Conservation (phyloP, 2,797 vertebrate species). For the Arrhamphus sclerolepis region DNA sequence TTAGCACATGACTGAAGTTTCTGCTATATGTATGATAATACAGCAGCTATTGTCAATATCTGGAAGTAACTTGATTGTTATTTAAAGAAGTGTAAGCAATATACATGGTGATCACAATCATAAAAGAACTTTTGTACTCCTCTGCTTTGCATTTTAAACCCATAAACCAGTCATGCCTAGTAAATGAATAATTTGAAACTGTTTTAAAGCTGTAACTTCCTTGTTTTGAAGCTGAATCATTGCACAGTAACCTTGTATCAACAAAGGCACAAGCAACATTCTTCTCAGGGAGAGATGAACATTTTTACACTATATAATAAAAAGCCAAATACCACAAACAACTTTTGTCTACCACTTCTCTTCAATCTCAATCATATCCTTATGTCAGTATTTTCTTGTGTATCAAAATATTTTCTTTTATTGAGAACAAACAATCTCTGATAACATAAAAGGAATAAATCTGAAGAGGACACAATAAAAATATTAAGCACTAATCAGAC, state of each 20-base stretch:
- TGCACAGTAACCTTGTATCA: neutral
- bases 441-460: conserved; percentile 13
- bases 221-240: neutral
- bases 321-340: no score
- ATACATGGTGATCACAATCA: no score
- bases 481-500: neutral
- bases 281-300: no score
- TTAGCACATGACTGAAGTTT: neutral
- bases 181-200: conserved; percentile 22
- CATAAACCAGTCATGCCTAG: neutral
- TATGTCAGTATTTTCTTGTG: no score
- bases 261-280: neutral
- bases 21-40: neutral
- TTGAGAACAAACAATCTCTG: neutral
- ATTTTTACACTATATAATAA: no score
- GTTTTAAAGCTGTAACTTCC: neutral
- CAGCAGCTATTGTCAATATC: no score
- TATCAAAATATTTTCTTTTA: no score
- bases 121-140: no score
- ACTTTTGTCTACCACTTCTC: no score
- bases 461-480: neutral
- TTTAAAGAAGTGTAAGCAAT: neutral
- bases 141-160: no score
- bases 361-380: no score
- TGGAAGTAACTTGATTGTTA: neutral